Conservation (phyloP, 2,113 vertebrate species). For the Lepisosteus osseus region DNA sequence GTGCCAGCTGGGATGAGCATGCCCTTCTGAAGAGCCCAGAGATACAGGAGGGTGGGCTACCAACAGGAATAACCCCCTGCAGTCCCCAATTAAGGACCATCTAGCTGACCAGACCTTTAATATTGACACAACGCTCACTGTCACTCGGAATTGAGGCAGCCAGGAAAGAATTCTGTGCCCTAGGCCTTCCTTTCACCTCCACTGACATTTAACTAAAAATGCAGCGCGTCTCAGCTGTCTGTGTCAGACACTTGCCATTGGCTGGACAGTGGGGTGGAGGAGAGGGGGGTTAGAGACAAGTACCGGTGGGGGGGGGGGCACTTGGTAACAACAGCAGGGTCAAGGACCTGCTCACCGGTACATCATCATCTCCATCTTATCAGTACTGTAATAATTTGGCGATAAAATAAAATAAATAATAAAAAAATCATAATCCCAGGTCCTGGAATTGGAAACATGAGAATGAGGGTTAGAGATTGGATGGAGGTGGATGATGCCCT, state of each 20-base stretch:
- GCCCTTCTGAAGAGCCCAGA: background rate
- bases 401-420: constrained; percentile 80
- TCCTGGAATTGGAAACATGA: constrained; percentile 87
- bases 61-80: background rate
- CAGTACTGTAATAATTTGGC: constrained; percentile 77
- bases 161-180: constrained; percentile 42
- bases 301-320: constrained; percentile 20
- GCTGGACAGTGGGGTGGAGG: constrained; percentile 4
- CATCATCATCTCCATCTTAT: constrained; percentile 75
- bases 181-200: constrained; percentile 66
- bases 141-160: constrained; percentile 37
- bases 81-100: constrained; percentile 26
- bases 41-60: background rate
- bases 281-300: constrained; percentile 17
- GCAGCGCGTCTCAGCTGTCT: constrained; percentile 25
- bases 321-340: constrained; percentile 40
- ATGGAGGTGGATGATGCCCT: constrained; percentile 78
- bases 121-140: constrained; percentile 27
- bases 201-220: constrained; percentile 78
- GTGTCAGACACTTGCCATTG: background rate
- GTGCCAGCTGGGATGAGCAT: background rate
- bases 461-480: constrained; percentile 79
- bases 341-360: constrained; percentile 56
- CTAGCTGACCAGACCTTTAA: constrained; percentile 25
- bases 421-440: constrained; percentile 78